These are phyloP conservation scores for Gastracanthus pulcherrimus DNA, from an alignment of 2,888 invertebrate genomes.

Conservation along the genomic window DNA sequence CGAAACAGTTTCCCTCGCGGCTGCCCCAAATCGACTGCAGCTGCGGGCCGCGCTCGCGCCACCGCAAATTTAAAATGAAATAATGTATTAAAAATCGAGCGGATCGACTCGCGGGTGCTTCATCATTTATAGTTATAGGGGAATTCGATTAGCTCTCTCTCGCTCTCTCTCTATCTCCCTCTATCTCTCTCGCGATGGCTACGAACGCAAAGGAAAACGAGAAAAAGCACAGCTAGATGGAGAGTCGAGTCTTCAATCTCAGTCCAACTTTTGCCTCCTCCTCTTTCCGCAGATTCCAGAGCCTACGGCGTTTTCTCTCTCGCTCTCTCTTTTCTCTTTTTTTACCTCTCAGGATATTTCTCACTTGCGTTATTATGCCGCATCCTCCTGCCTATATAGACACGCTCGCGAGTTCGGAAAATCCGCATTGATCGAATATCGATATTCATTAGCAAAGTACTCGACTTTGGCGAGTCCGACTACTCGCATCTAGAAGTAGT, in stretches of 20 bases:
- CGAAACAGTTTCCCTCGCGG: no score
- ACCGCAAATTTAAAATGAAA: slow-evolving; percentile 27
- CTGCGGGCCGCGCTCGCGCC: neutral
- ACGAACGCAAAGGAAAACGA: no score
- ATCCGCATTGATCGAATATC: slow-evolving; percentile 64
- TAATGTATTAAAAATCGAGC: slow-evolving; percentile 6
- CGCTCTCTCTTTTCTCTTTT: neutral
- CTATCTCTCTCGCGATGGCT: neutral
- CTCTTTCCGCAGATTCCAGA: no score
- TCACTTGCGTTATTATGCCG: neutral
- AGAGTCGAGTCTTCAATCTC: no score
- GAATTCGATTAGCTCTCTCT: slow-evolving; percentile 6
- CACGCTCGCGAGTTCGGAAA: neutral
- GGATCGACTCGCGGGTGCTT: neutral
- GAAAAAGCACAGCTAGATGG: no score
- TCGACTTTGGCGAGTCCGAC: slow-evolving; percentile 58
- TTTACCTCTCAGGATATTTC: neutral
- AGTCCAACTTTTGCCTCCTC: no score
- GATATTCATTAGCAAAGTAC: slow-evolving; percentile 67
- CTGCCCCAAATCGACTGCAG: no score
- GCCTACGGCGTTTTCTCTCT: no score
- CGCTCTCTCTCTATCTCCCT: neutral
- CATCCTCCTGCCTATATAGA: neutral
- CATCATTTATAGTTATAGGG: neutral
- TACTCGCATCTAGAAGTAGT: no score